Base-by-base conservation (phyloP, 2,113 vertebrate species). In the Bubo scandiacus region DNA sequence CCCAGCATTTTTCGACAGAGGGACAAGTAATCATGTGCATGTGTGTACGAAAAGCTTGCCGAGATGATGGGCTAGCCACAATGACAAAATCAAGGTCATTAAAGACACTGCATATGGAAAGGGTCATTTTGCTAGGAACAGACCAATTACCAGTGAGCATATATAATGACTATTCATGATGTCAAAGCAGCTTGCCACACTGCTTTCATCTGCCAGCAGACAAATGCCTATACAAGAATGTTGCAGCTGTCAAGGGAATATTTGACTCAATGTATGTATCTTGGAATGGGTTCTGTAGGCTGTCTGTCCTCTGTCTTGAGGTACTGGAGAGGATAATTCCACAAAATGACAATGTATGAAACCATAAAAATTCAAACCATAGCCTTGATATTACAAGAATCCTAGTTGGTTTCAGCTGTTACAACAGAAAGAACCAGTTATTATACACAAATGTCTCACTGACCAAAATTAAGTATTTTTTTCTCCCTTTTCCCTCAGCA, bases 401-500 rank as follows among this genome's bases (percentile, higher is more conserved):
- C 86, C 91, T 85, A 94, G 91, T 5, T 96, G 86, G 95, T 85
- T 94, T 95, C 95, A 97, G 94, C 86, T 96, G 92, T 90, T 91
- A 55, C 42, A 91, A 92, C 89, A 97, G 81, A 83, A 89, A 91
- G 88, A 96, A 79, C 73, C 42, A 73, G 86, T 87, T 51, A 85
- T 87, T 95, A 92, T 45, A 71, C n/a, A 86, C 29, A 77, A 94
- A 96, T 49, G 21, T 45, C 58, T 94, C 66, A 66, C 40, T 80
- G 86, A 92, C 85, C 90, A 94, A 86, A 82, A 58, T 47, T 17
- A 68, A 72, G 43, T n/a, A 9, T n/a, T 55, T 73, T 79, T 63
- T 36, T 14, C 57, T 51, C 34, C 15, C 34, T 78, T 81, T 55
- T 49, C 65, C 49, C 57, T 81, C 67, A 88, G 85, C 36, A 51